A percentile compares a stretch with the other conserved stretches of the same genome.
phyloP scores from a whole-genome alignment of 2,113 vertebrate genomes.

The Elephantulus edwardii region DNA sequence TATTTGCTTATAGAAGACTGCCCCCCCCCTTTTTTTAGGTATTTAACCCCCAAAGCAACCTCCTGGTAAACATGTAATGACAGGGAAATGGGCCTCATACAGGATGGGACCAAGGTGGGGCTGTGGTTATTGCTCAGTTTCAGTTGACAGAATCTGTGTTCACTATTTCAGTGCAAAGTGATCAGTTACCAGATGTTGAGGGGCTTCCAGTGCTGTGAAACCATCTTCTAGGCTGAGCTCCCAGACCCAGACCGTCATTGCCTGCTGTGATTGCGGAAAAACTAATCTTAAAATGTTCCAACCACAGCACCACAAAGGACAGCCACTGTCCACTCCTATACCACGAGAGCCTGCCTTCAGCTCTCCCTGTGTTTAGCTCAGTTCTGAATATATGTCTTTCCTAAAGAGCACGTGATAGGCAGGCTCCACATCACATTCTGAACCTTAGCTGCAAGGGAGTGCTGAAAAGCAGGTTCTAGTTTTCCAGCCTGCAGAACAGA shows the following conservation, averaged over 20 bases:
- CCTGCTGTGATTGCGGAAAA: neutral
- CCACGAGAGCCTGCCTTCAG: neutral
- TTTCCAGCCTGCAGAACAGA: neutral
- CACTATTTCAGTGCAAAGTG: neutral
- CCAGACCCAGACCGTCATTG: neutral
- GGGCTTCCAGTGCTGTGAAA: neutral
- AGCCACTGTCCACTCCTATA: neutral
- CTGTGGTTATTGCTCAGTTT: neutral
- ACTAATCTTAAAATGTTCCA: neutral
- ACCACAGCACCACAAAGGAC: neutral
- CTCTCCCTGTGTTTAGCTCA: neutral
- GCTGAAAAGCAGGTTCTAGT: neutral
- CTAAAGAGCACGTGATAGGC: neutral
- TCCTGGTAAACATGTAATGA: neutral
- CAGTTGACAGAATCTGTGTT: neutral
- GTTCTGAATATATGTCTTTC: conserved; percentile 29
- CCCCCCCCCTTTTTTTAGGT: neutral
- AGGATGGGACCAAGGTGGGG: neutral
- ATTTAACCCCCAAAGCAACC: neutral
- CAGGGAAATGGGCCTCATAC: neutral
- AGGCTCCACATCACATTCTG: neutral
- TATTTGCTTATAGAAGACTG: neutral
- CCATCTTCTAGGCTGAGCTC: neutral
- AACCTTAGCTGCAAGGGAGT: neutral
- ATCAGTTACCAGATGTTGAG: neutral